Conservation (phyloP, 2,888 invertebrate genomes). For the Himalopsyche japonica region DNA sequence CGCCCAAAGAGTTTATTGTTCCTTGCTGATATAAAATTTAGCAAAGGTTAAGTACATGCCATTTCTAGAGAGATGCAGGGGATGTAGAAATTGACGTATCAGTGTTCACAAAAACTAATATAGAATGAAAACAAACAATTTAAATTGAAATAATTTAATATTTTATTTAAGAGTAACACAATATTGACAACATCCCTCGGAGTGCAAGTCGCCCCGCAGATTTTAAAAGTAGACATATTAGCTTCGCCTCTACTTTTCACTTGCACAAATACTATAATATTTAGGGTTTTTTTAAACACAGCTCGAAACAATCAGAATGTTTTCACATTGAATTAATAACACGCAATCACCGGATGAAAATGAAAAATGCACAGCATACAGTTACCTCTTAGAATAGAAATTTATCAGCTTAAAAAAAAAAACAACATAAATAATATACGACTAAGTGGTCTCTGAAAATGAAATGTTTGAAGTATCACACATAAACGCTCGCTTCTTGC, state of each 20-base stretch:
- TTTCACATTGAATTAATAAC: background rate
- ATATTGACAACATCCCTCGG: background rate
- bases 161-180: background rate
- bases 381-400: background rate
- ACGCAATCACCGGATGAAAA: background rate
- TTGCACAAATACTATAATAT: background rate
- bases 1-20: no score
- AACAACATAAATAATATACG: background rate
- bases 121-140: background rate
- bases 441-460: background rate
- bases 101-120: no score
- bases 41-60: no score
- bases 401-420: background rate
- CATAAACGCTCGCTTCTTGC: background rate
- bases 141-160: background rate
- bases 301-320: background rate
- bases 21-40: no score
- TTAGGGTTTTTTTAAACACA: background rate
- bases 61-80: no score
- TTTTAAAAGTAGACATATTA: background rate
- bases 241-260: no score
- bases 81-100: no score
- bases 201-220: background rate
- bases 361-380: background rate
- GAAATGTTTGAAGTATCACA: slow-evolving; percentile 8